Evolutionary conservation across 2,888 invertebrate species (phyloP), one percentile per base, ranked within the genome.

Genomic region (Ennomos quercinarius): DNA sequence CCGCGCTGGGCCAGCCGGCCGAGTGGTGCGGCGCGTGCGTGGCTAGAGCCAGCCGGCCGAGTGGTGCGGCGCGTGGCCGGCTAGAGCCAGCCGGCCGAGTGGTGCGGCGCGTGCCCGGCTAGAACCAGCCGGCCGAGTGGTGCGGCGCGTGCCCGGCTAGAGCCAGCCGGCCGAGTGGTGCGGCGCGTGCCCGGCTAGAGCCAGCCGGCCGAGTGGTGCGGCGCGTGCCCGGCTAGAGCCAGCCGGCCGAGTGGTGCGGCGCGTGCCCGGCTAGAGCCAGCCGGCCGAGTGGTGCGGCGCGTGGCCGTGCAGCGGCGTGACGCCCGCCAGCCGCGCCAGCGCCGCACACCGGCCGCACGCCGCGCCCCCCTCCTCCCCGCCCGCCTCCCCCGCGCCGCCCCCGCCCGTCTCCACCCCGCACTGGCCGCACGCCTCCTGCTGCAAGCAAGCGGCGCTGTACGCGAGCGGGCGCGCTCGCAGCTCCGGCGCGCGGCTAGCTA

Each of bases 251-350:
- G 17, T 17, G 17, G 17, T 17, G 17, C 17, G 17, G 17, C 17
- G 17, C 17, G 17, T 40, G 41, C 44, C 69, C 76, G 17, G 38
- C 54, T 89, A 95, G 67, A 95, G 94, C 96, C 96, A 96, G 70
- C 95, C 96, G 49, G 95, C 93, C 64, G 95, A 94, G 77, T 94
- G 94, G 74, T 89, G 90, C 76, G 89, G 91, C 83, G 95, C 95
- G 87, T 95, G 95, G 1, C 95, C 96, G 84, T 95, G 95, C 73
- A 96, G 93, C 70, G 96, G 96, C 79, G 96, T 96, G 66, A 96
- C 95, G 66, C 95, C 96, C 11, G 95, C 95, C 73, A 96, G 91
- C 80, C 95, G 94, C 68, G 95, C 94, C 73, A 95, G 86, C 75
- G 93, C 93, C 71, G 93, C 93, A 75, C 94, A 93, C 67, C 95